Percentiles rank a stretch among this genome's conserved stretches.
Conservation (phyloP, 2,113 vertebrate species). For the Phyllostomus hastatus region DNA sequence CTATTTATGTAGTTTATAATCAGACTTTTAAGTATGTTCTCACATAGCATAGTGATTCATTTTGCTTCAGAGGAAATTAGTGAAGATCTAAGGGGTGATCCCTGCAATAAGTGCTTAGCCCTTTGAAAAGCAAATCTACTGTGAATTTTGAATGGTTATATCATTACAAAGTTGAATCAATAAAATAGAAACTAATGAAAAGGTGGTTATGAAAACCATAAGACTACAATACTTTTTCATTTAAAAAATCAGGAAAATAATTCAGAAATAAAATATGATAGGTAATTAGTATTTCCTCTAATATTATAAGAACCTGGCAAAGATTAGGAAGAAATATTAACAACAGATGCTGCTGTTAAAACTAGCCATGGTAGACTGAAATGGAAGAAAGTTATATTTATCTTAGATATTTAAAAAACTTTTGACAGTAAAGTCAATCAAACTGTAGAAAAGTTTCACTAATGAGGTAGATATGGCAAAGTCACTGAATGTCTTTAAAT, state of each 20-base stretch:
- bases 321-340: neutral
- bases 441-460: conserved; percentile 20
- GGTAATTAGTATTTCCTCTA: neutral
- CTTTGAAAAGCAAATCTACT: neutral
- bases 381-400: conserved; percentile 43
- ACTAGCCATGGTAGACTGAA: neutral
- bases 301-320: neutral
- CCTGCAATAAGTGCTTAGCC: neutral
- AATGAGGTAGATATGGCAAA: conserved; percentile 43
- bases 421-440: conserved; percentile 38
- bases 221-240: neutral
- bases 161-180: neutral
- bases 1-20: neutral
- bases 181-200: neutral
- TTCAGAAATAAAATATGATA: neutral
- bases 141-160: neutral
- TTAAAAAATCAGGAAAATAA: neutral
- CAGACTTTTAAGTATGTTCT: neutral
- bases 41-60: neutral
- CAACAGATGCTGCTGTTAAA: neutral
- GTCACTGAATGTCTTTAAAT: conserved; percentile 39
- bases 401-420: conserved; percentile 35
- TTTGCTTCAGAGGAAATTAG: neutral
- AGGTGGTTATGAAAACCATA: neutral
- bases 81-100: neutral